Conservation (phyloP, 2,113 vertebrate genomes). For the Leucosticte australis region DNA sequence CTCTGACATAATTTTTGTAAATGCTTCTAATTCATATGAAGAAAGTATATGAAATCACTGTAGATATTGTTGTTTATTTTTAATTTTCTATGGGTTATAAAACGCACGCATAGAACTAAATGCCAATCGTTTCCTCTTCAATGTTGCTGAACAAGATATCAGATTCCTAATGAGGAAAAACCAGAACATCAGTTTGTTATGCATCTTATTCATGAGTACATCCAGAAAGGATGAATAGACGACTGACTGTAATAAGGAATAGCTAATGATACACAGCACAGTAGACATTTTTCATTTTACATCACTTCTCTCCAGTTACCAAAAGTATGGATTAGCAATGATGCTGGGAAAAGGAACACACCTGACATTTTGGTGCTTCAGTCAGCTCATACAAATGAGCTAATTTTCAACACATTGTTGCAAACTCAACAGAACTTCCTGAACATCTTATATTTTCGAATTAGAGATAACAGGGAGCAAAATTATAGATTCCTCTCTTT, state of each 20-base stretch:
- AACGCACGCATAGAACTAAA: not conserved
- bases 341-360: constrained; percentile 15
- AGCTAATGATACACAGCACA: constrained; percentile 46
- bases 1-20: not conserved
- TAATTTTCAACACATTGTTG: constrained; percentile 41
- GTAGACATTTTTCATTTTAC: constrained; percentile 59
- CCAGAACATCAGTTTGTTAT: constrained; percentile 49
- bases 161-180: constrained; percentile 45
- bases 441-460: not conserved
- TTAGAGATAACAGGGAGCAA: not conserved
- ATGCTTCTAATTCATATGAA: constrained; percentile 23
- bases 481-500: not conserved
- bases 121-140: constrained; percentile 25
- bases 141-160: constrained; percentile 46
- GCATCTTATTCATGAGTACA: constrained; percentile 61
- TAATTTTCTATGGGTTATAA: constrained; percentile 46
- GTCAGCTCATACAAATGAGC: constrained; percentile 39
- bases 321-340: constrained; percentile 19
- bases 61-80: constrained; percentile 45
- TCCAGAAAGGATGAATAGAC: constrained; percentile 65
- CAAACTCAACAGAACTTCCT: constrained; percentile 32
- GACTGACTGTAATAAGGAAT: constrained; percentile 67
- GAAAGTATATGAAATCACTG: constrained; percentile 17
- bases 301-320: constrained; percentile 38
- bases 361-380: constrained; percentile 42